A percentile compares a stretch with the other conserved stretches of the same genome.
Evolutionary conservation across 2,113 vertebrate species (phyloP).

Genomic region (Stomatorhinus ivindoensis): DNA sequence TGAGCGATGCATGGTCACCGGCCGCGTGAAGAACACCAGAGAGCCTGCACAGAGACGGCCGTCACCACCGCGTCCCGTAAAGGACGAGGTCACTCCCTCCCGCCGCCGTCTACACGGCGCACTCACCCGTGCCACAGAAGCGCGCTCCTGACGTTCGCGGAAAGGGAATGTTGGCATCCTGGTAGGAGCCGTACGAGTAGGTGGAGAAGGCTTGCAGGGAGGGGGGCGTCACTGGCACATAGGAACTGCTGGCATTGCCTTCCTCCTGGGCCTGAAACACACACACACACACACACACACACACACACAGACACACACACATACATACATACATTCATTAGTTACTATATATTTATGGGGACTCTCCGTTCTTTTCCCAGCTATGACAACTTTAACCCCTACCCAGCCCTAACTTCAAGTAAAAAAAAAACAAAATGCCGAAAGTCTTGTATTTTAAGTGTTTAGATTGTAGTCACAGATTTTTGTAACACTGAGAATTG

Average conservation of each 20-base stretch:
- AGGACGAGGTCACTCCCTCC: background rate
- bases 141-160: conserved; percentile 94
- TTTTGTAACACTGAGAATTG: too few relatives aligned
- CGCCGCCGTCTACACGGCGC: background rate
- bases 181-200: conserved; percentile 93
- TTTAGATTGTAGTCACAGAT: too few relatives aligned
- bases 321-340: too few relatives aligned
- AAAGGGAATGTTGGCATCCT: conserved; percentile 97
- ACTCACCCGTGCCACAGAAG: conserved; percentile 86
- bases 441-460: background rate
- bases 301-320: too few relatives aligned
- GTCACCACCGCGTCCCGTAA: background rate
- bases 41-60: conserved; percentile 60
- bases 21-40: conserved; percentile 91
- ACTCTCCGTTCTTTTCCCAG: too few relatives aligned
- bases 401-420: too few relatives aligned
- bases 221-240: conserved; percentile 73
- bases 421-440: too few relatives aligned
- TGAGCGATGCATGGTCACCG: conserved; percentile 87
- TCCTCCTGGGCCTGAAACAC: conserved; percentile 81
- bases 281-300: background rate
- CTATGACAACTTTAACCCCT: too few relatives aligned
- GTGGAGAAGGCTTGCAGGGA: conserved; percentile 82
- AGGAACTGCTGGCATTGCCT: conserved; percentile 70
- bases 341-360: too few relatives aligned